Conservation (phyloP, 2,797 vertebrate genomes). For the Hippocampus kuda region DNA sequence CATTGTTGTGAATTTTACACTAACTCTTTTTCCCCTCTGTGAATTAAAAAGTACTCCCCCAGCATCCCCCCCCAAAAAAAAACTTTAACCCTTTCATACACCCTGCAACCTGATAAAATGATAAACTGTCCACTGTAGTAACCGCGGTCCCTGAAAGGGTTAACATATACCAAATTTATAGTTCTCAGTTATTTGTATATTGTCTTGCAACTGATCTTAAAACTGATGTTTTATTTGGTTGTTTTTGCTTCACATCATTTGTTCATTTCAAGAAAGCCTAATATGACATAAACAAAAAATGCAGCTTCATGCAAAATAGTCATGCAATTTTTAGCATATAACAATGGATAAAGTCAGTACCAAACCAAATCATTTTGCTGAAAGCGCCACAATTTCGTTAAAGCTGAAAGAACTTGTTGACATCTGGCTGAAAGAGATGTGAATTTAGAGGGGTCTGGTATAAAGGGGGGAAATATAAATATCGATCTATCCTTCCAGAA, state of each 20-base stretch:
- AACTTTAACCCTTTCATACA: not conserved
- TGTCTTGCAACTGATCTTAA: not conserved
- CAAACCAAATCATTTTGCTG: not conserved
- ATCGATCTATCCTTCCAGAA: slow-evolving; percentile 52
- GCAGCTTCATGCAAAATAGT: not conserved
- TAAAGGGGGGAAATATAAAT: slow-evolving; percentile 37
- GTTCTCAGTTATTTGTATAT: not conserved
- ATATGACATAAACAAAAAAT: not conserved
- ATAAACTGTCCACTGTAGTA: too few relatives aligned
- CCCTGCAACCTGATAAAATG: too few relatives aligned
- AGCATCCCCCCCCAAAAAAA: slow-evolving; percentile 3
- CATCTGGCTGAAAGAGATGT: slow-evolving; percentile 45
- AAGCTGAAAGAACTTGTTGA: slow-evolving; percentile 22
- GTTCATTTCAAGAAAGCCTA: not conserved
- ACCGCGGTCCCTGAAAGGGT: too few relatives aligned
- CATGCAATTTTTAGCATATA: not conserved
- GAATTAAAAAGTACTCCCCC: not conserved
- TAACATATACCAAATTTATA: not conserved
- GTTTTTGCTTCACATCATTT: not conserved
- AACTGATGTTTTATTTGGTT: not conserved
- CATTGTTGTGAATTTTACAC: slow-evolving; percentile 14
- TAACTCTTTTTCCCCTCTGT: not conserved
- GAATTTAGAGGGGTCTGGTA: slow-evolving; percentile 21
- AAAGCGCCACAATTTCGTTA: not conserved
- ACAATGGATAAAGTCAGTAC: not conserved